Evolutionary conservation across 2,113 vertebrate genomes (phyloP).

Genomic region (Desmodus rotundus): DNA sequence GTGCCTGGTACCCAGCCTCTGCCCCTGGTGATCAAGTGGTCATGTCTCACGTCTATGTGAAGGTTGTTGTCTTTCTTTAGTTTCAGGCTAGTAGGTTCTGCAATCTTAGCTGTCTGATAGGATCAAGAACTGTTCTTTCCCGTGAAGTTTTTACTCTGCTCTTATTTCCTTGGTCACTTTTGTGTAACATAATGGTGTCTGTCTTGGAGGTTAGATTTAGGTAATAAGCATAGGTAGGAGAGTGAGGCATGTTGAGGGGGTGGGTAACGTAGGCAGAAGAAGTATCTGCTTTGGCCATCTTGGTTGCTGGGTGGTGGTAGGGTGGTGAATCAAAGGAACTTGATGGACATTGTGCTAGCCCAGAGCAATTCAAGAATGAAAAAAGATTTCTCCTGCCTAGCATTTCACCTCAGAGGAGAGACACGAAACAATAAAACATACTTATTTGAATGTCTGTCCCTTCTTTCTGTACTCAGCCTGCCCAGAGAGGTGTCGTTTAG

Average conservation of each 20-base stretch:
- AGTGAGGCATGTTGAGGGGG: background rate
- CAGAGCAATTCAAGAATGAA: background rate
- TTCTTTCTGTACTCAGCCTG: background rate
- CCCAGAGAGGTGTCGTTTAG: background rate
- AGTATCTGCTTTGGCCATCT: background rate
- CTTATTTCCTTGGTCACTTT: background rate
- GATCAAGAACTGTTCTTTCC: background rate
- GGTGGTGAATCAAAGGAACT: background rate
- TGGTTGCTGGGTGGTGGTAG: background rate
- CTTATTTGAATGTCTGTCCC: background rate
- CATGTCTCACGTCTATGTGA: background rate
- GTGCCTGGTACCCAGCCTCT: background rate
- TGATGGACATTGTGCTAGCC: slow-evolving; percentile 32
- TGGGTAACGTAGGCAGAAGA: background rate
- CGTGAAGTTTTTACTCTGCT: background rate
- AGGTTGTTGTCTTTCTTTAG: background rate
- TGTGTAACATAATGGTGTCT: background rate
- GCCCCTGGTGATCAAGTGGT: background rate
- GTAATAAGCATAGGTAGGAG: background rate
- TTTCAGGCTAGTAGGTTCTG: background rate
- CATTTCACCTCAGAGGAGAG: background rate
- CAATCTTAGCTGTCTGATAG: background rate
- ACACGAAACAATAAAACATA: background rate
- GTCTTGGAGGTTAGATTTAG: background rate
- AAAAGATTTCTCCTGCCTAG: background rate